These are phyloP conservation scores for Bemisia tabaci DNA, from an alignment of 1,140 invertebrate species.

Conservation along the genomic window DNA sequence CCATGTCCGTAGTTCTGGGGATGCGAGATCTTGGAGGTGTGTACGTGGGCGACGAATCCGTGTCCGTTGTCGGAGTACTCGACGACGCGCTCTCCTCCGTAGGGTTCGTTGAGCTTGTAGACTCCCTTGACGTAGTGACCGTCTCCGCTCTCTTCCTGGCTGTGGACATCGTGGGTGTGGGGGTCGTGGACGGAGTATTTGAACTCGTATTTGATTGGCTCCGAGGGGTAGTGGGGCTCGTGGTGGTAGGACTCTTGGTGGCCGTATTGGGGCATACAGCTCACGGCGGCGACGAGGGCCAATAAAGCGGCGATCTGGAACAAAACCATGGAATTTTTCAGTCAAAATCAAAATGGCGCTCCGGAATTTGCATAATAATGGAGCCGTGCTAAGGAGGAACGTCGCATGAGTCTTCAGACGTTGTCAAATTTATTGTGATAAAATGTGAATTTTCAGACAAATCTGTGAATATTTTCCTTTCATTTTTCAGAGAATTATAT, in stretches of 20 bases:
- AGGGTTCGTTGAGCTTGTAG: constrained; percentile 34
- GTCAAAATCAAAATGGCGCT: too few species aligned
- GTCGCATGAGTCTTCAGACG: too few species aligned
- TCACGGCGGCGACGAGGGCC: background rate
- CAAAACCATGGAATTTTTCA: too few species aligned
- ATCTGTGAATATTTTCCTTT: too few species aligned
- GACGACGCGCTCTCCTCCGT: constrained; percentile 41
- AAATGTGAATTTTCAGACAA: too few species aligned
- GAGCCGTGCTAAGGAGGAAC: too few species aligned
- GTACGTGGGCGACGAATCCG: constrained; percentile 24
- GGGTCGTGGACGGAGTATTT: constrained; percentile 22
- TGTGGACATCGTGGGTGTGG: constrained; percentile 25
- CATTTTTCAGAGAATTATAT: too few species aligned
- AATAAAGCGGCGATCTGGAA: background rate
- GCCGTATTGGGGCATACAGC: background rate
- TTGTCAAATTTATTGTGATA: too few species aligned
- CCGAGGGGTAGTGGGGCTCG: constrained; percentile 15
- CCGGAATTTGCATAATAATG: too few species aligned
- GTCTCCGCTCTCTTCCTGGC: constrained; percentile 24
- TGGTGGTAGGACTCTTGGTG: background rate
- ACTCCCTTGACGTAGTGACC: constrained; percentile 33
- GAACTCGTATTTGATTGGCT: constrained; percentile 22
- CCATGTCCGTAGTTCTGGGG: background rate
- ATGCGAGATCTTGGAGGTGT: constrained; percentile 8
- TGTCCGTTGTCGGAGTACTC: constrained; percentile 41